Conservation (phyloP, 2,797 vertebrate genomes). For the Rhabdomys pumilio region DNA sequence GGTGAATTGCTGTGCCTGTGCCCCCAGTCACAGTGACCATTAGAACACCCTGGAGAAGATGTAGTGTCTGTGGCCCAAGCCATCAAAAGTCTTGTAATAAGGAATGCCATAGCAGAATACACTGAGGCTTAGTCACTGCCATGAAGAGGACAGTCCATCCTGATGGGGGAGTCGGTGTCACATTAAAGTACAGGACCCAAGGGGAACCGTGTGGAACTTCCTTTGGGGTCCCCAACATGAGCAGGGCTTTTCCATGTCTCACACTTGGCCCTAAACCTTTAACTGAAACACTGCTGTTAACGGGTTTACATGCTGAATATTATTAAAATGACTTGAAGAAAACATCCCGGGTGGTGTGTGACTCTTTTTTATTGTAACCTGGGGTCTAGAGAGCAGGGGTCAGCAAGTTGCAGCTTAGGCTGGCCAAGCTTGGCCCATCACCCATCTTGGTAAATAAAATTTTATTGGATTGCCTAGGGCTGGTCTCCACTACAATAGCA, state of each 20-base stretch:
- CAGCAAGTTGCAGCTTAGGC: background rate
- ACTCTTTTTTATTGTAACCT: slow-evolving; percentile 10
- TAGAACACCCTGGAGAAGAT: rapidly evolving
- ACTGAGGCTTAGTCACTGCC: background rate
- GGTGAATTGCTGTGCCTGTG: background rate
- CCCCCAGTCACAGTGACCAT: too few species aligned
- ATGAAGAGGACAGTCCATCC: background rate
- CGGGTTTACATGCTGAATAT: background rate
- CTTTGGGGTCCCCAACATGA: background rate
- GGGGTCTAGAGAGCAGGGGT: background rate
- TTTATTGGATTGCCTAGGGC: slow-evolving; percentile 22
- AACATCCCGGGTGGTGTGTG: background rate
- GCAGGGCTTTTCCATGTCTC: background rate
- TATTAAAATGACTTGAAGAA: slow-evolving; percentile 34
- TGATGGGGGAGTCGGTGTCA: background rate
- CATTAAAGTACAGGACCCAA: background rate
- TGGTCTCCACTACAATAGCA: background rate
- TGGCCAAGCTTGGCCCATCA: background rate
- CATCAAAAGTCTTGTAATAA: background rate
- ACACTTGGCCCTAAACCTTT: background rate
- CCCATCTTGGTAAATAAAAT: slow-evolving; percentile 26
- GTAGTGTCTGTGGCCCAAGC: background rate
- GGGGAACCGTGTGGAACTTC: background rate
- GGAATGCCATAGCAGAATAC: background rate
- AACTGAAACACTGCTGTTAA: background rate